Evolutionary conservation across 2,888 invertebrate species (phyloP).

Genomic region (Barypeithes pellucidus): DNA sequence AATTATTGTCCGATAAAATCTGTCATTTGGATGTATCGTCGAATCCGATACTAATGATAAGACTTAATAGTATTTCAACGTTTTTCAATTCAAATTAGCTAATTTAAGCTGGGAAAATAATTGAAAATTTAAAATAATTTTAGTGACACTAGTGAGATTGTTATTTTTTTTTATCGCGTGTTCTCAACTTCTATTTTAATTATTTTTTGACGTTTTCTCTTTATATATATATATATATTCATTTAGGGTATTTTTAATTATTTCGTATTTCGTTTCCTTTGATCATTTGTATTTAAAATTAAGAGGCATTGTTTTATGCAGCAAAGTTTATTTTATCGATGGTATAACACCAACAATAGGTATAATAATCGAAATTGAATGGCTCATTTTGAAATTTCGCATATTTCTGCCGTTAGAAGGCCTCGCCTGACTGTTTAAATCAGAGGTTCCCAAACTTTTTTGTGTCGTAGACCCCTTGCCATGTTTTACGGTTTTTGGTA

Average conservation of each 20-base stretch:
- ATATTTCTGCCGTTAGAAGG: no score
- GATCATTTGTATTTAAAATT: not conserved
- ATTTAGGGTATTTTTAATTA: constrained; percentile 33
- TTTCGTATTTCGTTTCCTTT: constrained; percentile 22
- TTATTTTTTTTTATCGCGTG: constrained; percentile 52
- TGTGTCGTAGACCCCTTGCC: no score
- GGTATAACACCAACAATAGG: not conserved
- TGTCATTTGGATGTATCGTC: no score
- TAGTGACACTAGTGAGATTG: constrained; percentile 54
- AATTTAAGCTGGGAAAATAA: constrained; percentile 39
- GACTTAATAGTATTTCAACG: constrained; percentile 61
- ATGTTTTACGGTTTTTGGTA: no score
- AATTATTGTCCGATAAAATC: no score
- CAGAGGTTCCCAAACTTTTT: no score
- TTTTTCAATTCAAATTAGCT: constrained; percentile 54
- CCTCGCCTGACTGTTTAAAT: no score
- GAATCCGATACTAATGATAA: constrained; percentile 53
- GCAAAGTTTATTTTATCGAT: not conserved
- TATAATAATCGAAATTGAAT: no score
- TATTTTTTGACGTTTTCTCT: constrained; percentile 51
- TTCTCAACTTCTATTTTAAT: constrained; percentile 32
- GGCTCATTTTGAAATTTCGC: no score
- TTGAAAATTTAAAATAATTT: constrained; percentile 38
- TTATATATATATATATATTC: constrained; percentile 58
- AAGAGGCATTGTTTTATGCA: no score